Conservation (phyloP, 2,113 vertebrate genomes). For the Perognathus longimembris region DNA sequence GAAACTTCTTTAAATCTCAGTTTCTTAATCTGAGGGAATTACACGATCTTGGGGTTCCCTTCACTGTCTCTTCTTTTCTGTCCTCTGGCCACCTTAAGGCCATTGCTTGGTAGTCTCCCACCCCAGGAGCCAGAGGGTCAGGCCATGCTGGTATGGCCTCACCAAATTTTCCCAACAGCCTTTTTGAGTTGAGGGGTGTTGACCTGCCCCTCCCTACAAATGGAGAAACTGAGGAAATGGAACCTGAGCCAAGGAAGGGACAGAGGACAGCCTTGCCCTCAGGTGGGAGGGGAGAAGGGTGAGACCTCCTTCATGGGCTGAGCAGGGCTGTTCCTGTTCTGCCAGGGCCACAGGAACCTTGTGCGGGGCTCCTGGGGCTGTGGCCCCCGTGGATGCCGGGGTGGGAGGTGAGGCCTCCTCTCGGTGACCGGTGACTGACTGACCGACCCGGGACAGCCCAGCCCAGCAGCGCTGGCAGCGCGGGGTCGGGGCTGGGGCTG, state of each 20-base stretch:
- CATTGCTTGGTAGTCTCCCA: not conserved
- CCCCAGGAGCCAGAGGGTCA: not conserved
- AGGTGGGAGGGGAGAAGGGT: not conserved
- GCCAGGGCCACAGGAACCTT: not conserved
- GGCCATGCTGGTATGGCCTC: not conserved
- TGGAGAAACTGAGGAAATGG: not conserved
- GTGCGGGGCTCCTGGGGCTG: too few relatives aligned
- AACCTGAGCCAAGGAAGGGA: not conserved
- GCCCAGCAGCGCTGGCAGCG: too few relatives aligned
- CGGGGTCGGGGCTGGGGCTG: not conserved
- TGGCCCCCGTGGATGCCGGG: not conserved
- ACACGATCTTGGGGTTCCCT: not conserved
- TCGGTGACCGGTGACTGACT: too few relatives aligned
- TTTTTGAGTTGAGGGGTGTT: not conserved
- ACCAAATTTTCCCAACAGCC: not conserved
- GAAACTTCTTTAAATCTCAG: too few relatives aligned
- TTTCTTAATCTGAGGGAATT: too few relatives aligned
- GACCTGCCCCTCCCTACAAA: not conserved
- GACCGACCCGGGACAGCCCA: too few relatives aligned
- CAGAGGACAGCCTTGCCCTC: not conserved
- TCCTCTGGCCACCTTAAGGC: not conserved
- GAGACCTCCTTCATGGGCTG: not conserved
- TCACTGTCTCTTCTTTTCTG: not conserved
- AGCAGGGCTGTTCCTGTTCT: not conserved
- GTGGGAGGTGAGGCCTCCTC: too few relatives aligned